Percentiles rank a stretch among this genome's conserved stretches.
Evolutionary conservation across 2,113 vertebrate genomes (phyloP).

Genomic region (Patagioenas fasciata): DNA sequence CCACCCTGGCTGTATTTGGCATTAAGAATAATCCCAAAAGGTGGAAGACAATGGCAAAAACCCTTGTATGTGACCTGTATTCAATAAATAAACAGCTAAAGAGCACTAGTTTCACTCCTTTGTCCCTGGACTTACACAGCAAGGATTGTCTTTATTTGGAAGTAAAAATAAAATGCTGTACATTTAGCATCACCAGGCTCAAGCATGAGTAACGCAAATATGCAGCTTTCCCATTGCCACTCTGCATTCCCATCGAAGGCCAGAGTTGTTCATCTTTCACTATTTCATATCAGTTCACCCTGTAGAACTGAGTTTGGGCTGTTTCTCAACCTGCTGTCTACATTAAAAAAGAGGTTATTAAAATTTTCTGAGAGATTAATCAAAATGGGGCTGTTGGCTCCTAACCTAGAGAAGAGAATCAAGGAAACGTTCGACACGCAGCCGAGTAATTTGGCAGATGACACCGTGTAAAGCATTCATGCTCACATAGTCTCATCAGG

Average conservation of each 20-base stretch:
- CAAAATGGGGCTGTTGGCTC: background rate
- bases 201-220: rapidly evolving
- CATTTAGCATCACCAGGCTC: background rate
- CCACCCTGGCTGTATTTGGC: rapidly evolving
- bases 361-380: background rate
- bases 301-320: background rate
- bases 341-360: background rate
- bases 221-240: background rate
- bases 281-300: background rate
- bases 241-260: background rate
- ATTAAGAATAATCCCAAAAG: background rate
- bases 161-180: background rate
- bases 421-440: background rate
- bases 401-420: background rate
- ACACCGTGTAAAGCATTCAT: background rate
- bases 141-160: background rate
- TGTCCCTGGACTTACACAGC: background rate
- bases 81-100: background rate
- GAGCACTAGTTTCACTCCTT: background rate
- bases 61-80: background rate
- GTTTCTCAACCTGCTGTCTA: background rate
- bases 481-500: background rate
- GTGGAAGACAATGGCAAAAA: background rate
- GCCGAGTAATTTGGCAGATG: background rate
- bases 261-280: background rate